These are phyloP conservation scores for Unio delphinus DNA, from an alignment of 2,888 invertebrate species.

Conservation along the genomic window DNA sequence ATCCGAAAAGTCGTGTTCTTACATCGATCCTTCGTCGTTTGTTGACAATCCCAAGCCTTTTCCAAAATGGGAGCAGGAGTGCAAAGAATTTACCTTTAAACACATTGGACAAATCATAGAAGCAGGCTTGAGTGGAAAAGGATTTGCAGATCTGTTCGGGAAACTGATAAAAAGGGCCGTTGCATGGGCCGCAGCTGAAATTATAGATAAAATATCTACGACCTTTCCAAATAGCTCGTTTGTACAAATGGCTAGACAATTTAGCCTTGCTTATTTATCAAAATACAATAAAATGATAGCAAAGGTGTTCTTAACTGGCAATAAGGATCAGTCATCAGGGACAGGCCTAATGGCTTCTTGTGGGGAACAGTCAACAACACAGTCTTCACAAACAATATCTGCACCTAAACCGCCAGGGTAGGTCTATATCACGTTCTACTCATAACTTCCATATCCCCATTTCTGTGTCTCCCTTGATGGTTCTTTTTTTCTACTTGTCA, in stretches of 20 bases:
- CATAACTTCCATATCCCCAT: too few relatives aligned
- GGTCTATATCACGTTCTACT: too few relatives aligned
- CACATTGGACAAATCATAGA: constrained; percentile 31
- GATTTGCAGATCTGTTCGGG: constrained; percentile 9
- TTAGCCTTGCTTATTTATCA: background rate
- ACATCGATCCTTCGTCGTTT: constrained; percentile 48
- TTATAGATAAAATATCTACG: background rate
- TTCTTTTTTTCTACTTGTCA: too few relatives aligned
- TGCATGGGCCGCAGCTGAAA: constrained; percentile 2
- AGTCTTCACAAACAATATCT: too few relatives aligned
- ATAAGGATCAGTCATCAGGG: background rate
- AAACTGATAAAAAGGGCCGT: constrained; percentile 6
- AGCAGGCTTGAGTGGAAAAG: constrained; percentile 6
- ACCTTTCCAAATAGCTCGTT: background rate
- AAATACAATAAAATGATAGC: background rate
- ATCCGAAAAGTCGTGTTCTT: constrained; percentile 20
- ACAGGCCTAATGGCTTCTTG: too few relatives aligned
- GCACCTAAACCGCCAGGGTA: too few relatives aligned
- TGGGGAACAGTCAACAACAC: too few relatives aligned
- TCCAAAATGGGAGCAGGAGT: constrained; percentile 45
- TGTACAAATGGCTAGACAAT: background rate
- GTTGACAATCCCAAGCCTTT: constrained; percentile 38
- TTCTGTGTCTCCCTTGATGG: too few relatives aligned
- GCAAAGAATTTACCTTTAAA: constrained; percentile 40
- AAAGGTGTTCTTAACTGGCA: background rate